Conservation (phyloP, 2,797 vertebrate genomes). For the Poecile montanus region DNA sequence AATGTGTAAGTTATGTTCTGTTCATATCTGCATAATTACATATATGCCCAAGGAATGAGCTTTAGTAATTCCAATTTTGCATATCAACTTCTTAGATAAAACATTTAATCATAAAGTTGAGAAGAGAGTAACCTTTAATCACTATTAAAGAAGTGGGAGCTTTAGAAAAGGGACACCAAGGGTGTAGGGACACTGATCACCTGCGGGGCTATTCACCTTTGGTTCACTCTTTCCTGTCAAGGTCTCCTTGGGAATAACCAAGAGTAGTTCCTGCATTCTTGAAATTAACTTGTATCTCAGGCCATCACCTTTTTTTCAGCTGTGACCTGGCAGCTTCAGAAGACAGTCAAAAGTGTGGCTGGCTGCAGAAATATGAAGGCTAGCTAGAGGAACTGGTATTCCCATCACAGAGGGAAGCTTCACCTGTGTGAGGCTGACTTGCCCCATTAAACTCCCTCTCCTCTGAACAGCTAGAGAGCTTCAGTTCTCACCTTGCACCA, state of each 20-base stretch:
- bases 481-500: neutral
- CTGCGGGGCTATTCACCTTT: neutral
- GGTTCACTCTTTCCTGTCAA: neutral
- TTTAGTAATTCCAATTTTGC: neutral
- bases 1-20: neutral
- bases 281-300: neutral
- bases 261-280: neutral
- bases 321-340: neutral
- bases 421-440: neutral
- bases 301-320: neutral
- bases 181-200: neutral
- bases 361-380: neutral
- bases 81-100: slow-evolving; percentile 18
- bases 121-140: neutral
- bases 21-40: slow-evolving; percentile 20
- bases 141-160: neutral
- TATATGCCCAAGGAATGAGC: neutral
- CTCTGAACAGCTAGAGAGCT: neutral
- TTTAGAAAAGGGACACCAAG: neutral
- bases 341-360: neutral
- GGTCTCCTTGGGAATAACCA: neutral
- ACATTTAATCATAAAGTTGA: neutral
- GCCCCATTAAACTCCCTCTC: neutral
- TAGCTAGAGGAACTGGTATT: neutral
- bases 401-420: neutral